Evolutionary conservation across 2,888 invertebrate species (phyloP), one percentile per base, ranked within the genome.

Genomic region (Metopia argyrocephala): DNA sequence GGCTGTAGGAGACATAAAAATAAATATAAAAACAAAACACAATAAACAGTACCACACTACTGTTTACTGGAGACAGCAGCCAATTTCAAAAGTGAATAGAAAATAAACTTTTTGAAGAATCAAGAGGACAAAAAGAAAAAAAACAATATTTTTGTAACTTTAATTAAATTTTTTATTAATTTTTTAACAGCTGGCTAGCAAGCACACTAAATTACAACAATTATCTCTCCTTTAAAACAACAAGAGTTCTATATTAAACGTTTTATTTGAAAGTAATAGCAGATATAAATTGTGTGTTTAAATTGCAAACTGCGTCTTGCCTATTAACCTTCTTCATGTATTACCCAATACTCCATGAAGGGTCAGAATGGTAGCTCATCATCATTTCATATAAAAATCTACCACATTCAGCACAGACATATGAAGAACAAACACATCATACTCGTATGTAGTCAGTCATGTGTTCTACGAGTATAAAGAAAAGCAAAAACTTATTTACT

Each of bases 401-500:
- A 15, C n/a, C 46, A 31, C 38, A 15, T 46, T 3, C 38, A 5
- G 12, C 12, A 23, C 56, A 56, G 31, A 20, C 18, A 20, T 6
- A 31, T n/a, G n/a, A n/a, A 15, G 12, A 3, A 54, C 38, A 31
- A 1, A 20, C n/a, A 31, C 25, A 12, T n/a, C n/a, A n/a, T n/a
- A n/a, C n/a, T n/a, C n/a, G n/a, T n/a, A n/a, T n/a, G n/a, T n/a
- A n/a, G n/a, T n/a, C n/a, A n/a, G n/a, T n/a, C 12, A 52, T 18
- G 9, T n/a, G 38, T 20, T 27, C 25, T 12, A 45, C 45, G 28
- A n/a, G 69, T 69, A 61, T 70, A 25, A 52, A 65, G 31, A 52
- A 65, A 57, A 66, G 68, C 46, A 28, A 21, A 48, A 68, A 46
- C 57, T 66, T 76, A 52, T 66, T 69, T 70, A 45, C 74, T 70